A percentile compares a stretch with the other conserved stretches of the same genome.
phyloP scores from a whole-genome alignment of 1,140 invertebrate genomes.

The Triops longicaudatus region DNA sequence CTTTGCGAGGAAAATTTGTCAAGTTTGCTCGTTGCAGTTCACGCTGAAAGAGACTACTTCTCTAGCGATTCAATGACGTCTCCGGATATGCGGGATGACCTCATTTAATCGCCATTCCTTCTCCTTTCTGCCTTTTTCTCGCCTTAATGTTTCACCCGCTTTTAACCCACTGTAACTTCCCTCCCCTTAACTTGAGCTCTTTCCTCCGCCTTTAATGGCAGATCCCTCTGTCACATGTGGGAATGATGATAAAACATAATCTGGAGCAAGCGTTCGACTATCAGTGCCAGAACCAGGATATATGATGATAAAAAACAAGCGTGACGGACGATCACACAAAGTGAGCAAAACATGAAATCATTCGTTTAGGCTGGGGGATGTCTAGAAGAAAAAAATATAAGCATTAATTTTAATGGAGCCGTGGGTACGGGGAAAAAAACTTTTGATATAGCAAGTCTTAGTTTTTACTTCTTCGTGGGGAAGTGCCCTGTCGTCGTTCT shows the following conservation, averaged over 20 bases:
- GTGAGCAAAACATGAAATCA: not conserved
- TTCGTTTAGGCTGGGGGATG: not conserved
- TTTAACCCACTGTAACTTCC: not conserved
- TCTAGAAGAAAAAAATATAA: not conserved
- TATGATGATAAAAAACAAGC: constrained; percentile 14
- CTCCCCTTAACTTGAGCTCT: constrained; percentile 11
- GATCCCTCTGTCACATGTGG: constrained; percentile 9
- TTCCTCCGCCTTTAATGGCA: constrained; percentile 10
- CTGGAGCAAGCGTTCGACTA: constrained; percentile 14
- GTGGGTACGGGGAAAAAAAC: not conserved
- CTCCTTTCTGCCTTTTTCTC: constrained; percentile 4
- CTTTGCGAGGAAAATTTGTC: too few species aligned
- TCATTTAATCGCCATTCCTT: constrained; percentile 8
- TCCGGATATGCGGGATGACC: constrained; percentile 10
- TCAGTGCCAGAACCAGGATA: constrained; percentile 11
- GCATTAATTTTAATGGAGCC: not conserved
- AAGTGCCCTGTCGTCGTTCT: not conserved
- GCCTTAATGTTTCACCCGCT: constrained; percentile 1
- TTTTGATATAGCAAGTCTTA: not conserved
- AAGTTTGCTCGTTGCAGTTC: too few species aligned
- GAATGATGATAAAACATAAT: constrained; percentile 9
- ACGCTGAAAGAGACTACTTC: not conserved
- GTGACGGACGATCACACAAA: not conserved
- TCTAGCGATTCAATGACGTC: not conserved
- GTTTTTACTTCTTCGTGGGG: not conserved